phyloP scores from a whole-genome alignment of 1,140 invertebrate species.

The Paraescarpia echinospica region DNA sequence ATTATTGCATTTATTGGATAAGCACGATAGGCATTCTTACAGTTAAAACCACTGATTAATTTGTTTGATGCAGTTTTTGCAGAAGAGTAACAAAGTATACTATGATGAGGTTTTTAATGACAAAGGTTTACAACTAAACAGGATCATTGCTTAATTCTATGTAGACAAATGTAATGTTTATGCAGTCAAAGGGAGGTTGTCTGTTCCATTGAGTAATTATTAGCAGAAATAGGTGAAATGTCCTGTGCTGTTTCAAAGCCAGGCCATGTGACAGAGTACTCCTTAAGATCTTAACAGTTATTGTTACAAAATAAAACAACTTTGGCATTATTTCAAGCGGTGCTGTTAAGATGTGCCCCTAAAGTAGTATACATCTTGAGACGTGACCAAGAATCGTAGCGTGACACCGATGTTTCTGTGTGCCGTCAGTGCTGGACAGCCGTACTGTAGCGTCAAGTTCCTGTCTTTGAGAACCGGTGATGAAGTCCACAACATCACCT shows the following conservation, averaged over 20 bases:
- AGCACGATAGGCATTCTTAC: too few relatives aligned
- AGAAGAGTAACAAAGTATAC: too few relatives aligned
- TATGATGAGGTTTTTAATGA: too few relatives aligned
- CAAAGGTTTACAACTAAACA: too few relatives aligned
- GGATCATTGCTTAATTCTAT: too few relatives aligned
- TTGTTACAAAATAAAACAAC: neutral
- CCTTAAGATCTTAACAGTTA: neutral
- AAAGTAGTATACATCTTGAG: neutral
- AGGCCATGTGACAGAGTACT: too few relatives aligned
- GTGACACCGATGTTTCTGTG: neutral
- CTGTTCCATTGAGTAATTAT: neutral
- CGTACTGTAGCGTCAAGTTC: conserved; percentile 85
- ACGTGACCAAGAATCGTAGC: neutral
- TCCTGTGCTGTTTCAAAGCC: neutral
- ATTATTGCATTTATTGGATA: too few relatives aligned
- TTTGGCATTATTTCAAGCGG: too few relatives aligned
- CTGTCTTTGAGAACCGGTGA: conserved; percentile 87
- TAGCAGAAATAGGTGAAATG: neutral
- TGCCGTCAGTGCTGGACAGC: conserved; percentile 68
- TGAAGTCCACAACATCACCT: conserved; percentile 81
- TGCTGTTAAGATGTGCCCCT: neutral
- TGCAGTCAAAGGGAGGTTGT: too few relatives aligned
- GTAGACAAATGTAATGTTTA: too few relatives aligned
- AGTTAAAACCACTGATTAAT: too few relatives aligned
- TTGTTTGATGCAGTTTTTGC: too few relatives aligned